Conservation (phyloP, 2,888 invertebrate genomes). For the Hoplodrina blanda region DNA sequence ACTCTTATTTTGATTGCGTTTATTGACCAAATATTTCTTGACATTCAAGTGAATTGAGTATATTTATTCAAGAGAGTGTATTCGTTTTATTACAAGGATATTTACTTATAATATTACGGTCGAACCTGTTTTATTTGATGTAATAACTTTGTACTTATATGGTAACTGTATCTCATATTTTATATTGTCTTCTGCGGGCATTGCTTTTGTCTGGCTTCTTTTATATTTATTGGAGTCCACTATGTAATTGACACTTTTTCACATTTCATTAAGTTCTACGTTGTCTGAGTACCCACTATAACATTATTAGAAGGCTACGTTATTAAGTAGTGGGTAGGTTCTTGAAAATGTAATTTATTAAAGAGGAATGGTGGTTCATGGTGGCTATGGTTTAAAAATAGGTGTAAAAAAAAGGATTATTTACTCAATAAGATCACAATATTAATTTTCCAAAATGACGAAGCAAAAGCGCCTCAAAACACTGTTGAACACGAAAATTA, state of each 20-base stretch:
- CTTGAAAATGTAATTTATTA: slow-evolving; percentile 18
- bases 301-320: slow-evolving; percentile 39
- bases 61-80: slow-evolving; percentile 31
- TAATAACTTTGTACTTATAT: slow-evolving; percentile 33
- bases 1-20: slow-evolving; percentile 14
- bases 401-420: neutral
- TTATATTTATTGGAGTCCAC: slow-evolving; percentile 74
- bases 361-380: neutral
- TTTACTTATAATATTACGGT: slow-evolving; percentile 23
- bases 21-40: slow-evolving; percentile 21
- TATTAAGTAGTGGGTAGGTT: slow-evolving; percentile 20
- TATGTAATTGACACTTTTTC: slow-evolving; percentile 77
- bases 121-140: slow-evolving; percentile 28
- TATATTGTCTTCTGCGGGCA: slow-evolving; percentile 44
- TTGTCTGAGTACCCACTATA: slow-evolving; percentile 55
- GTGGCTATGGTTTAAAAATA: neutral
- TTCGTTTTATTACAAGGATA: slow-evolving; percentile 23
- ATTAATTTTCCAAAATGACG: neutral
- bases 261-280: slow-evolving; percentile 74
- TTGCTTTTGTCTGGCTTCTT: slow-evolving; percentile 56
- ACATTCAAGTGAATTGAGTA: slow-evolving; percentile 8
- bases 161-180: slow-evolving; percentile 30
- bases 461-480: slow-evolving; percentile 12
- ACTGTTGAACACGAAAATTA: slow-evolving; percentile 24
- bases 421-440: neutral